Evolutionary conservation across 2,797 vertebrate species (phyloP).

Genomic region (Molothrus aeneus): DNA sequence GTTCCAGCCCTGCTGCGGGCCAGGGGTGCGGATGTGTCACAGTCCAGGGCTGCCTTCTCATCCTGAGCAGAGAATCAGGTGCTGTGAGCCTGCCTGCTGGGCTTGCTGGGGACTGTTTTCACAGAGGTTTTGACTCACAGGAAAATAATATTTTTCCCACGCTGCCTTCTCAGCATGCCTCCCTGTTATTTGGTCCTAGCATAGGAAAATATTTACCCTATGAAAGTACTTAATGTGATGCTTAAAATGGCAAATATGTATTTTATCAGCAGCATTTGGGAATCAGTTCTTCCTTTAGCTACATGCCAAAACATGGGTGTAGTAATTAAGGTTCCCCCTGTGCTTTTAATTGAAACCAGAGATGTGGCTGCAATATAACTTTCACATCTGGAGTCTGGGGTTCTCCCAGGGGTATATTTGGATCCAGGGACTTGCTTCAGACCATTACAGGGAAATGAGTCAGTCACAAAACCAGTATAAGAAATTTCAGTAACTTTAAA

Average conservation of each 20-base stretch:
- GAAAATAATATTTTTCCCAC: conserved; percentile 58
- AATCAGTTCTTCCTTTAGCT: conserved; percentile 1
- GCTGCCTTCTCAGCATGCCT: conserved; percentile 49
- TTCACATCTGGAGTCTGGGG: conserved; percentile 12
- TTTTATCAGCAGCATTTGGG: conserved; percentile 24
- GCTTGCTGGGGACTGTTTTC: neutral
- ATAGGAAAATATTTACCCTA: conserved; percentile 49
- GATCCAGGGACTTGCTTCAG: neutral
- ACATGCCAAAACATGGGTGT: neutral
- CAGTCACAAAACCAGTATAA: neutral
- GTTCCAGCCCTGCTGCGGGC: neutral
- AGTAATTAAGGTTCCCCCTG: neutral
- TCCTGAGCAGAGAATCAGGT: neutral
- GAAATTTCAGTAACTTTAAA: neutral
- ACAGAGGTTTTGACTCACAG: conserved; percentile 34
- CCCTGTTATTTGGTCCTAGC: conserved; percentile 17
- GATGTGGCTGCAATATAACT: neutral
- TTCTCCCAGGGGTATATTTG: neutral
- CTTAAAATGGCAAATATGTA: conserved; percentile 30
- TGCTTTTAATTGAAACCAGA: conserved; percentile 35
- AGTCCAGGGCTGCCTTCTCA: neutral
- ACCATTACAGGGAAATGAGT: neutral
- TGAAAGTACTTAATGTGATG: conserved; percentile 8
- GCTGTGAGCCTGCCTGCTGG: neutral
- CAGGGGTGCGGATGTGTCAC: fast-evolving